Evolutionary conservation across 2,797 vertebrate species (phyloP).

Genomic region (Anomalospiza imberbis): DNA sequence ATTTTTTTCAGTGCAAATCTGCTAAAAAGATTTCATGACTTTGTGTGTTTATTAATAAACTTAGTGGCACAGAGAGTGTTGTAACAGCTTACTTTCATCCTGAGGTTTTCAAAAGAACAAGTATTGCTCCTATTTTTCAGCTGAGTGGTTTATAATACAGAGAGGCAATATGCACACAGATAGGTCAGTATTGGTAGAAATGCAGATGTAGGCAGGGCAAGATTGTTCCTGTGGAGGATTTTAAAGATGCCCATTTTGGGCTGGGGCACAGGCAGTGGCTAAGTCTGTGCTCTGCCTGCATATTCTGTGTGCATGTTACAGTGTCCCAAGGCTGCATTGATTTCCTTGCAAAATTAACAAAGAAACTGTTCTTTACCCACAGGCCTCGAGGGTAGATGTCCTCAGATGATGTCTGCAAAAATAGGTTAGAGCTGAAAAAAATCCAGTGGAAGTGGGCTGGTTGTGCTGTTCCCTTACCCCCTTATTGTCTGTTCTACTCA

Average conservation of each 20-base stretch:
- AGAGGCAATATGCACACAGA: neutral
- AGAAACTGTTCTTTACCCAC: neutral
- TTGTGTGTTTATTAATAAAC: constrained; percentile 23
- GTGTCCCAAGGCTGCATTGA: neutral
- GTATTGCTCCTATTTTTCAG: neutral
- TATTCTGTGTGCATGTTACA: neutral
- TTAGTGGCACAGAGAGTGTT: neutral
- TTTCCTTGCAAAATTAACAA: constrained; percentile 32
- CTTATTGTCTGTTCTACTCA: neutral
- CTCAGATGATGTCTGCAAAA: neutral
- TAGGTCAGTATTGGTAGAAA: neutral
- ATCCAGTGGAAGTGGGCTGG: neutral
- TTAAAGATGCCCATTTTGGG: neutral
- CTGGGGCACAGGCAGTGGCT: neutral
- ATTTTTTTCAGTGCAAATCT: neutral
- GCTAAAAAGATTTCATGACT: neutral
- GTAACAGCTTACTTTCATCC: neutral
- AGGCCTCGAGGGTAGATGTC: neutral
- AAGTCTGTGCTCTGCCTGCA: neutral
- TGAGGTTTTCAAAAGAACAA: constrained; percentile 9
- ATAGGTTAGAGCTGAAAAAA: neutral
- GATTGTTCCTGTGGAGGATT: neutral
- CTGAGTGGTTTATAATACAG: neutral
- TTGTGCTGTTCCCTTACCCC: neutral
- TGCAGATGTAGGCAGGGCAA: neutral